Conservation (phyloP, 2,888 invertebrate genomes). For the Drosophila peninsularis region DNA sequence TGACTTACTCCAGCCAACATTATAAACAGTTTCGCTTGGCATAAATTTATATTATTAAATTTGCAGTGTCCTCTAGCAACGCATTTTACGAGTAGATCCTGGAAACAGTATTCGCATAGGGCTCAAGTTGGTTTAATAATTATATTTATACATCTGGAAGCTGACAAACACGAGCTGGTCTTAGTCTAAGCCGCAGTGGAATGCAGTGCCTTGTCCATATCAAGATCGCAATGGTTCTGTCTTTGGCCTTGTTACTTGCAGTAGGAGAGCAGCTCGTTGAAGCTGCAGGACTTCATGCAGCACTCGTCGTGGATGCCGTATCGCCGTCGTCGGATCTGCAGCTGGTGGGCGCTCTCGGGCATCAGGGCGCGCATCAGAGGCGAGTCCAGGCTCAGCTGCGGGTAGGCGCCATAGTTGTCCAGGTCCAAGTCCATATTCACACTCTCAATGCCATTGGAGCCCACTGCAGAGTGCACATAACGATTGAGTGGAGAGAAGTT, state of each 20-base stretch:
- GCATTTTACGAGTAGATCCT: neutral
- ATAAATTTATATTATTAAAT: constrained; percentile 3
- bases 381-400: constrained; percentile 20
- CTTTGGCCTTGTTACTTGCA: constrained; percentile 44
- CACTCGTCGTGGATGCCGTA: constrained; percentile 73
- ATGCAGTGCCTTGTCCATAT: constrained; percentile 9
- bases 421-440: constrained; percentile 19
- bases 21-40: neutral
- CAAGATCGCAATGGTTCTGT: constrained; percentile 1
- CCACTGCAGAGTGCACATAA: too few species aligned
- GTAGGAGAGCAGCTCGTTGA: constrained; percentile 59
- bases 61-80: neutral
- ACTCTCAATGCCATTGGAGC: constrained; percentile 47
- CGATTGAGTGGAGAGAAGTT: too few species aligned
- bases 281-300: constrained; percentile 67
- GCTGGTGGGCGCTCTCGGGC: constrained; percentile 42
- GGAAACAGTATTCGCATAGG: neutral
- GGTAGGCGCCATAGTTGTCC: constrained; percentile 21
- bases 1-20: neutral
- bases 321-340: constrained; percentile 71
- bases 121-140: neutral
- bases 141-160: constrained; percentile 7
- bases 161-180: constrained; percentile 6
- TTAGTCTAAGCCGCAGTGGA: constrained; percentile 3
- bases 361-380: constrained; percentile 58